These are phyloP conservation scores for Meghimatium bilineatum DNA, from an alignment of 2,888 invertebrate species.

Conservation along the genomic window DNA sequence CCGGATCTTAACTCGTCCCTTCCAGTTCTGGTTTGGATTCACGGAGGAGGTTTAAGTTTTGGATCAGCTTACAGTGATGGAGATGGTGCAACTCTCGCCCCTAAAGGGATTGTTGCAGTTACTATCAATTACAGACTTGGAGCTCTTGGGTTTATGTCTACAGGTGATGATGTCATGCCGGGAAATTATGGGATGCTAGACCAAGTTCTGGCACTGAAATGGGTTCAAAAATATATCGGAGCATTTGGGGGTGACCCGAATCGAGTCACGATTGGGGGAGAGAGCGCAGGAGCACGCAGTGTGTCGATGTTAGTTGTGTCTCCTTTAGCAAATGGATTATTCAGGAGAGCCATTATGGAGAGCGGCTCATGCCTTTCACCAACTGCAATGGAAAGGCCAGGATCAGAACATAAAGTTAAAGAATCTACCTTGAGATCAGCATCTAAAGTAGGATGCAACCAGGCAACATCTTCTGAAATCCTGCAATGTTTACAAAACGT, in stretches of 20 bases:
- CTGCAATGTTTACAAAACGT: slow-evolving; percentile 8
- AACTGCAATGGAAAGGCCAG: slow-evolving; percentile 20
- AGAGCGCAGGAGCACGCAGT: slow-evolving; percentile 27
- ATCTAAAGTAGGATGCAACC: background rate
- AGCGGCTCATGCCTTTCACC: slow-evolving; percentile 10
- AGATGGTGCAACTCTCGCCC: slow-evolving; percentile 12
- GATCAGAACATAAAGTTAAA: background rate
- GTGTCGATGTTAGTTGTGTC: slow-evolving; percentile 7
- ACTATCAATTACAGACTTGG: slow-evolving; percentile 25
- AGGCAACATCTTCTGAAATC: background rate
- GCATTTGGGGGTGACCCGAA: slow-evolving; percentile 41
- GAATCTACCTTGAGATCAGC: background rate
- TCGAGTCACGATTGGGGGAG: slow-evolving; percentile 26
- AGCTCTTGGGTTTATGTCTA: slow-evolving; percentile 30
- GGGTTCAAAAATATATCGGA: slow-evolving; percentile 31
- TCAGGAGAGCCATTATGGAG: slow-evolving; percentile 22
- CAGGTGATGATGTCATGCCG: slow-evolving; percentile 43
- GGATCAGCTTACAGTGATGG: slow-evolving; percentile 20
- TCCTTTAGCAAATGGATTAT: slow-evolving; percentile 3
- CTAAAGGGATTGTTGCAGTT: background rate
- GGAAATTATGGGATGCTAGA: slow-evolving; percentile 44
- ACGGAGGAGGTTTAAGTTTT: background rate
- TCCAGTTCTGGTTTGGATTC: slow-evolving; percentile 32
- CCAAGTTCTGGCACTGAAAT: slow-evolving; percentile 38
- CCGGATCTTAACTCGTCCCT: slow-evolving; percentile 16